Evolutionary conservation across 2,888 invertebrate species (phyloP), one percentile per base, ranked within the genome.

Genomic region (Noctuana brunneofusca): DNA sequence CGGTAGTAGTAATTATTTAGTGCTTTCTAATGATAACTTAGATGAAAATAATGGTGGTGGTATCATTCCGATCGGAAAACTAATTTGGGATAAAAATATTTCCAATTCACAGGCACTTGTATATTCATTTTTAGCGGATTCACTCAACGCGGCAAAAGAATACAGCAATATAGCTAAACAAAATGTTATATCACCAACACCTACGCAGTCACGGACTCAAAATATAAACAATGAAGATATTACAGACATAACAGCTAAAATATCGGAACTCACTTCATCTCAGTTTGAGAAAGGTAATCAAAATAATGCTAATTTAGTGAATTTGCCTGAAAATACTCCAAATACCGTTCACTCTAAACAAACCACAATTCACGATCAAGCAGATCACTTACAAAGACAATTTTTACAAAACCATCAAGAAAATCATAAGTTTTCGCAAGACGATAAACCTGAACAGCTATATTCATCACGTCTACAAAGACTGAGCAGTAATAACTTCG

Each of bases 81-180:
- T 88, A 53, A 76, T 80, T 30, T 76, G 76, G 65, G 80, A 81
- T 79, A 84, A 86, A 80, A 79, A 84, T 66, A 72, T 88, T 85
- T 90, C 89, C 79, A 77, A 86, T 90, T 89, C 91, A 81, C 90
- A 90, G 87, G 89, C 87, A 65, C 73, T 90, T 78, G 88, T 89
- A 75, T 87, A 87, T 72, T 88, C 88, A 20, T 80, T 90, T 68
- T 76, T 91, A 75, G 83, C 87, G 58, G 89, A 89, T 72, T 89
- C 91, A 30, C 80, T 90, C 64, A 90, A 89, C 69, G 80, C 82
- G 62, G 91, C 88, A 22, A 89, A 87, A 71, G 83, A 86, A 70
- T 88, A 89, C 68, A 84, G 76, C 67, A 85, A 85, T 66, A 78
- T 82, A 54, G 84, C 82, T 65, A 81, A 84, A 70, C 82, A 86